Base-by-base conservation (phyloP, 1,140 invertebrate species). In the Metaphire vulgaris region DNA sequence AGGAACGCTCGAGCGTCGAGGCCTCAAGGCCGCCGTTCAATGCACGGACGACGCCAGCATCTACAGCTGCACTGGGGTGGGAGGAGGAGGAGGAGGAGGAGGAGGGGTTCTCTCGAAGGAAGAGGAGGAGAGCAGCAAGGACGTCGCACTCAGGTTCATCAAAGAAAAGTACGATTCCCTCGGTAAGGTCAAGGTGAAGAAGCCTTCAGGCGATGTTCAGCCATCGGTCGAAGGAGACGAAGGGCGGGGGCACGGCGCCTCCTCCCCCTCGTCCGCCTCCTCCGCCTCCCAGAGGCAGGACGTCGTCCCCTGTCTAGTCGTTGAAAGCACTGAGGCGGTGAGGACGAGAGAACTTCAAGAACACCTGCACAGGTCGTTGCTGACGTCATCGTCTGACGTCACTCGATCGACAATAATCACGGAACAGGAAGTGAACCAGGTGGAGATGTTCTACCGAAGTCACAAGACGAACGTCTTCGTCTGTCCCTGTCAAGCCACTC, bases 381-480 rank as follows among this genome's bases (percentile, higher is more conserved):
- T 26, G 30, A 26, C 67, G 28, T 29, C 72, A 0, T 29, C 33
- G 6, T 12, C 72, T 28, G 34, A 64, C 33, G 26, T 33, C 28
- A 26, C 32, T 26, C 33, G 26, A 6, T 34, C 72, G 34, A 30
- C 70, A 71, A n/a, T 72, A 2, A 86, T 93, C 16, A 89, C 89
- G 1, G 91, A 92, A 66, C 85, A 89, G 73, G 92, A 94, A 81
- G 86, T 92, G 14, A 86, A 89, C 28, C 91, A 93, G 84, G 89
- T 93, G 74, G 92, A 94, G 84, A 90, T 90, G 66, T 93, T 93
- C 81, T 93, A 92, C 80, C 88, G 89, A 33, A 92, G 92, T 65
- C 88, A 93, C 74, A 92, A 92, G 82, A 92, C 92, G 0, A 90
- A 91, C 82, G 90, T 94, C 30, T 92, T 88, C 83, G 92, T 94